Percentiles rank a stretch among this genome's conserved stretches.
phyloP scores from a whole-genome alignment of 2,888 invertebrate genomes.

The Oxyscelio sp. region DNA sequence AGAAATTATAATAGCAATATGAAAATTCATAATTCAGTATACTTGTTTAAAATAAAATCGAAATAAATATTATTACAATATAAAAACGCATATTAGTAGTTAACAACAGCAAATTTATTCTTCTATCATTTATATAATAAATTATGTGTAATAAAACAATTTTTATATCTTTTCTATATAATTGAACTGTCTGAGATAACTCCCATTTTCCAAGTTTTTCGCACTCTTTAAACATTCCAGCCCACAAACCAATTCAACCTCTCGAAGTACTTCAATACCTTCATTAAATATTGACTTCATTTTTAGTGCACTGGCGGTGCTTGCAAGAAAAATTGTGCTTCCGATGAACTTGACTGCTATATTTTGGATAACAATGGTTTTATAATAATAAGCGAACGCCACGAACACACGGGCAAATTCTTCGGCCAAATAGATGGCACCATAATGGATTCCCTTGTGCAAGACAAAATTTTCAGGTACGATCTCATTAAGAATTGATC shows the following conservation, averaged over 20 bases:
- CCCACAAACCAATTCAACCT: background rate
- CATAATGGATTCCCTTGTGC: conserved; percentile 97
- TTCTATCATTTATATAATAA: too few species aligned
- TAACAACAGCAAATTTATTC: too few species aligned
- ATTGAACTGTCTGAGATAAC: too few species aligned
- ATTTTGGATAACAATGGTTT: conserved; percentile 98
- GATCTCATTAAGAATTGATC: conserved; percentile 1
- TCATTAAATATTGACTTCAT: conserved; percentile 26
- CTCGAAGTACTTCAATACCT: background rate
- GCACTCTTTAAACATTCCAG: too few species aligned
- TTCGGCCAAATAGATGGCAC: conserved; percentile 98
- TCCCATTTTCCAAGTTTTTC: too few species aligned
- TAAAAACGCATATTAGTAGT: too few species aligned
- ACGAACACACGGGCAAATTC: conserved; percentile 96
- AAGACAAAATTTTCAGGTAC: conserved; percentile 94
- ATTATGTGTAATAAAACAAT: too few species aligned
- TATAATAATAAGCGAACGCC: conserved; percentile 96
- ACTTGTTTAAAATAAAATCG: too few species aligned
- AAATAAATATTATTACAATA: too few species aligned
- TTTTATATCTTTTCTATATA: too few species aligned
- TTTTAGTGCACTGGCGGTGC: conserved; percentile 92
- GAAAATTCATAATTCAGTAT: too few species aligned
- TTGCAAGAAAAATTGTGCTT: conserved; percentile 95
- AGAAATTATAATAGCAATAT: too few species aligned
- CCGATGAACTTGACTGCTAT: conserved; percentile 96